These are phyloP conservation scores for Dendropsophus ebraccatus DNA, from an alignment of 2,113 vertebrate species.

Conservation along the genomic window DNA sequence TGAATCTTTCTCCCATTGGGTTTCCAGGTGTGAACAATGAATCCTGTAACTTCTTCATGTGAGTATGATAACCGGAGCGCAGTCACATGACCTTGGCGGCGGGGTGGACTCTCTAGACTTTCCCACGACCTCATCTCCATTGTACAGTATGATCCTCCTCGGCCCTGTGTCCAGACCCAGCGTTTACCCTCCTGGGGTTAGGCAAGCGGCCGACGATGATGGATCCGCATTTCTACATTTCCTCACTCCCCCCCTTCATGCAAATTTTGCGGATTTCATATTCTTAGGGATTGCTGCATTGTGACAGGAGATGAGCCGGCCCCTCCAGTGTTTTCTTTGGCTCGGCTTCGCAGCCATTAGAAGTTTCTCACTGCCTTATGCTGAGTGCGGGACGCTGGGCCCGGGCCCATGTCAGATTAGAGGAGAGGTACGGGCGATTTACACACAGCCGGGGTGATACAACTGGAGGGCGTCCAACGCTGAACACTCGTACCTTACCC, in stretches of 20 bases:
- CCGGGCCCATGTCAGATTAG: neutral
- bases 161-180: neutral
- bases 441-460: neutral
- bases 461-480: neutral
- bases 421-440: constrained; percentile 6
- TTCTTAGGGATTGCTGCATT: constrained; percentile 19
- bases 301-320: constrained; percentile 21
- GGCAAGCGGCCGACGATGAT: neutral
- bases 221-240: neutral
- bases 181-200: constrained; percentile 20
- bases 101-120: neutral
- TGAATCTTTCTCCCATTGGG: too few species aligned
- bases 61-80: neutral
- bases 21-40: too few species aligned
- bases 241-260: constrained; percentile 25
- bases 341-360: neutral
- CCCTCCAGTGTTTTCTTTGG: constrained; percentile 52
- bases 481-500: neutral
- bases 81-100: neutral
- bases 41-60: neutral
- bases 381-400: neutral
- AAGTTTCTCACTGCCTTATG: constrained; percentile 1
- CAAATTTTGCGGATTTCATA: constrained; percentile 44
- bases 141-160: neutral
- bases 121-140: constrained; percentile 12